Evolutionary conservation across 2,797 vertebrate species (phyloP), one percentile per base, ranked within the genome.

Genomic region (Chiloscyllium punctatum): DNA sequence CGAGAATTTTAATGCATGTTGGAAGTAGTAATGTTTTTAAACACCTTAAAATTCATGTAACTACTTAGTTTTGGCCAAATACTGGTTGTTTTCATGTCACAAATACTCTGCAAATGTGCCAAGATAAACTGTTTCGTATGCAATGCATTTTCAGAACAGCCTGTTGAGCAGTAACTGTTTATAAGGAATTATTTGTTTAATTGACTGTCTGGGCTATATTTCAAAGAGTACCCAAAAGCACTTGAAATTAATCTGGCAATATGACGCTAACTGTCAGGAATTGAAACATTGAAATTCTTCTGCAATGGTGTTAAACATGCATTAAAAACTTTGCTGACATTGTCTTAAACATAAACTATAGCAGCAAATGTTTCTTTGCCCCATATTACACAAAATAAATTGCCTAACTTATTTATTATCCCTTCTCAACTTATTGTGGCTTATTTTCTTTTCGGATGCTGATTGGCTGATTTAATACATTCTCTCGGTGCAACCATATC

Each of bases 51-150:
- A 95, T 74, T 95, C 48, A 53, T 74, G 94, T 21, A 71, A n/a
- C 2, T 18, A 91, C 27, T 77, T 30, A 66, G 30, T 77, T 57
- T 77, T 95, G 71, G 71, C 94, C 94, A 71, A 25, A 77, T 8
- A 77, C 42, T 18, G 42, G 69, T 72, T 95, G 94, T 95, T 95
- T 95, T 95, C 71, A 74, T 95, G 71, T 95, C 94, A 53, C 69
- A 53, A 77, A 77, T 95, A 13, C 48, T 77, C 69, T 77, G 71
- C 71, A 94, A 94, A 48, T 94, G 37, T 94, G 94, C 94, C 94
- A 74, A 77, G 15, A 53, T 77, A 95, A 77, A 23, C 71, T 72
- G 48, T 95, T 95, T 95, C 77, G 94, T 94, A 72, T 94, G 71
- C 42, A 74, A 57, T 95, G 51, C 30, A 77, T 57, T 74, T 95